Conservation (phyloP, 2,797 vertebrate species). For the Phyllotis vaccarum region DNA sequence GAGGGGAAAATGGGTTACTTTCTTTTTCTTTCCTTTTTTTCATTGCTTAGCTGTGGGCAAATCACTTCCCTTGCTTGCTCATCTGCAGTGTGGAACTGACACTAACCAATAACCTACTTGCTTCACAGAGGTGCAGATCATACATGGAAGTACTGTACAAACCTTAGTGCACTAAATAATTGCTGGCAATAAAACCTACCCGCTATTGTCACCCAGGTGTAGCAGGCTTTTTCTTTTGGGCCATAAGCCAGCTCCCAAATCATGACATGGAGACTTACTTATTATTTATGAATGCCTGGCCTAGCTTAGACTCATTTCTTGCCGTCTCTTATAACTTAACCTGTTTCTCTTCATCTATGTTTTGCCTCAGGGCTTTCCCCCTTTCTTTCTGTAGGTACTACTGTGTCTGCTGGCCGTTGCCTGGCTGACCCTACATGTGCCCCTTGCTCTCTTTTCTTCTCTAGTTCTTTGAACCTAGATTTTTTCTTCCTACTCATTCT, state of each 20-base stretch:
- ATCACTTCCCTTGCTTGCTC: background rate
- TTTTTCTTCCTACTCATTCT: background rate
- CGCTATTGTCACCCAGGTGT: background rate
- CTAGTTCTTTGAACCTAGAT: background rate
- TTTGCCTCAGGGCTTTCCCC: background rate
- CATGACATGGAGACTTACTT: background rate
- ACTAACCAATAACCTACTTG: background rate
- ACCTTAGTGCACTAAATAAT: background rate
- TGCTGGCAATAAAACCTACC: background rate
- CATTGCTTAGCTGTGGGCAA: background rate
- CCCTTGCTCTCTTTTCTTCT: background rate
- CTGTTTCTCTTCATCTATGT: background rate
- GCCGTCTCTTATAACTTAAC: background rate
- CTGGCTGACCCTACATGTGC: background rate
- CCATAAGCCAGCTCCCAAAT: background rate
- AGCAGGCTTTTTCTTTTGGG: background rate
- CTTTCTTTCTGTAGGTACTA: background rate
- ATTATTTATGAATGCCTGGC: background rate
- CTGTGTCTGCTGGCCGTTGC: background rate
- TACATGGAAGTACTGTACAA: background rate
- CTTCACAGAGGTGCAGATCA: background rate
- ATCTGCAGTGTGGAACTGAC: background rate
- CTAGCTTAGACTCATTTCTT: background rate
- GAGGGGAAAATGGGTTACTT: background rate
- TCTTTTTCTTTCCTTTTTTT: fast-evolving